Base-by-base conservation (phyloP, 92 coral and sea anemone species). In the Palythoa grandiflora region DNA sequence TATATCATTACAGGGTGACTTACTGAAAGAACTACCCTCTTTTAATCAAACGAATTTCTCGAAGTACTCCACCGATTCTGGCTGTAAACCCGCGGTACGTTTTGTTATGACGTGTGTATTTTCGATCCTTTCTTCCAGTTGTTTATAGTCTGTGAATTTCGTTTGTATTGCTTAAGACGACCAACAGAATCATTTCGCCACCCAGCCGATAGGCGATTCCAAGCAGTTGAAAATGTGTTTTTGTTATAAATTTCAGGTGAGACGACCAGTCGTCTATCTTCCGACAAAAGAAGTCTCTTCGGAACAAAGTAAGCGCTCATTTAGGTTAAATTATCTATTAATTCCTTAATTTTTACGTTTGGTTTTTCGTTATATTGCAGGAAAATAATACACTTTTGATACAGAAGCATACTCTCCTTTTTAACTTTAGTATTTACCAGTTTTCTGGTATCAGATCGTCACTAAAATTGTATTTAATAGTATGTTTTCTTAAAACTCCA, bases 31-130 rank as follows among this genome's bases (percentile, higher is more conserved):
- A 84, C 76, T 97, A 7, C 99, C 99, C 12, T 97, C 99, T 51
- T 97, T 97, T 86, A 95, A 97, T 78, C 93, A 90, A 87, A 92
- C 87, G 71, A 97, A 97, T 92, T 97, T 97, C 88, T 97, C 99
- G 20, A 91, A 93, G 71, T 97, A 92, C 63, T 87, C 92, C 85
- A 86, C 91, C 54, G 99, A 97, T 84, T 90, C 98, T 7, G 91
- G 94, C 6, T 88, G 95, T 79, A 95, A 93, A 83, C 91, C 96
- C 16, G 87, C 97, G 93, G 99, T 97, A 90, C 78, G 98, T 87
- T 13, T 21, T 19, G 37, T 59, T 40, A 68, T 83, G 87, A 81
- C 72, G 54, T 61, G 75, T 89, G 39, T 51, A 1, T 37, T 20
- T 65, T 16, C 15, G 0, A 17, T 19, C 37, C 51, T 37, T 15